Evolutionary conservation across 2,888 invertebrate species (phyloP), one percentile per base, ranked within the genome.

Genomic region (Polydrusus cervinus): DNA sequence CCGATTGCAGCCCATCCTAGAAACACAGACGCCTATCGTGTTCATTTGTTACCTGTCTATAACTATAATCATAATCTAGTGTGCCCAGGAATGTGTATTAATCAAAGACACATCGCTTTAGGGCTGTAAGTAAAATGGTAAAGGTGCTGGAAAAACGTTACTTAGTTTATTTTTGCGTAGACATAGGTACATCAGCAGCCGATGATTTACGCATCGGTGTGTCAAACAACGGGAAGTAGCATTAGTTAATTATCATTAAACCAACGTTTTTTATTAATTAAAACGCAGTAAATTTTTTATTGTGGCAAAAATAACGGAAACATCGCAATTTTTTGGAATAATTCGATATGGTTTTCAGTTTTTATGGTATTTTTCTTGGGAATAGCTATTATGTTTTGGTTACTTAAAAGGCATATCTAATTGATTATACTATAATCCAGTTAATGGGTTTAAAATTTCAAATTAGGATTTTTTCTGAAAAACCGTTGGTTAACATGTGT

Each of bases 201-300:
- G 30, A 16, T 14, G 14, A 65, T 25, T 65, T 49, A 65, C 49
- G 49, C 65, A 65, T 30, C 30, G 45, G 14, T 25, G 47, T 30
- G 20, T 64, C 25, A n/a, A 25, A 6, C 5, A 30, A 64, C 34
- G 51, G 43, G 65, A 40, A 14, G 55, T n/a, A 8, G 14, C 16
- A 6, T 60, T 38, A 18, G 16, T 60, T 60, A 53, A 18, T 60
- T 40, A 38, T 60, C 40, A 47, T 38, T 30, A 30, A 25, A 53
- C 8, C 30, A 16, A 34, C 38, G 57, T 53, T 38, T 67, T 67
- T 67, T 55, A 67, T 67, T 65, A 40, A 67, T 67, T 67, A 43
- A 67, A 53, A 67, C 67, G 67, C 55, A 67, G 20, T 67, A 67
- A 66, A 43, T 6, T 45, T 38, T 53, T 38, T 16, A 38, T 38